These are phyloP conservation scores for Taxidea taxus DNA, from an alignment of 2,113 vertebrate species.

Conservation along the genomic window DNA sequence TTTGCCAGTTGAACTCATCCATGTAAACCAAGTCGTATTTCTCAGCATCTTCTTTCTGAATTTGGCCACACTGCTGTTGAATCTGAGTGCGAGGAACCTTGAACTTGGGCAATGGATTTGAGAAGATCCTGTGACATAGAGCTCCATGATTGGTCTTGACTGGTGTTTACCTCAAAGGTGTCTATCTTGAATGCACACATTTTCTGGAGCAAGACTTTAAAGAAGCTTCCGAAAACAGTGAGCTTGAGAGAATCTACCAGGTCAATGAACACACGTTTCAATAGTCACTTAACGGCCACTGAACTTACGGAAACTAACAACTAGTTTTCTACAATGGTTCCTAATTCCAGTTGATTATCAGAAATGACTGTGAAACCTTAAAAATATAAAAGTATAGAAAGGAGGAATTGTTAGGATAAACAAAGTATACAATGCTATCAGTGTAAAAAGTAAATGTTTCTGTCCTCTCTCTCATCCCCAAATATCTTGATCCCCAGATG, in stretches of 20 bases:
- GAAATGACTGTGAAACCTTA: not conserved
- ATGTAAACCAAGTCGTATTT: not conserved
- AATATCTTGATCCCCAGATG: not conserved
- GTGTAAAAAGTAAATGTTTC: not conserved
- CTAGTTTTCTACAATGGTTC: not conserved
- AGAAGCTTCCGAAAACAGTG: not conserved
- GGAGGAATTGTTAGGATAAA: not conserved
- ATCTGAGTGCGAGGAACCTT: not conserved
- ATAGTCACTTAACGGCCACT: not conserved
- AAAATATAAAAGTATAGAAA: not conserved
- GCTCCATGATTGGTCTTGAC: not conserved
- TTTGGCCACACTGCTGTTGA: not conserved
- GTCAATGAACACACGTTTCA: slow-evolving; percentile 6
- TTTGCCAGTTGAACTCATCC: not conserved
- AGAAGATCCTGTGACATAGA: not conserved
- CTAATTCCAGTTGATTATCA: not conserved
- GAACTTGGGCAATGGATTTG: not conserved
- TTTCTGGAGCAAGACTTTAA: slow-evolving; percentile 16
- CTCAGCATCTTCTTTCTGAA: not conserved
- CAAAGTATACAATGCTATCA: not conserved
- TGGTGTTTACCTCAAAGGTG: not conserved
- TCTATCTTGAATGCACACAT: not conserved
- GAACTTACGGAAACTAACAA: not conserved
- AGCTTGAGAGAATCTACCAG: not conserved
- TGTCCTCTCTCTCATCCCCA: not conserved